These are phyloP conservation scores for Leptinotarsa undecemlineata DNA, from an alignment of 1,140 invertebrate genomes.

Conservation along the genomic window DNA sequence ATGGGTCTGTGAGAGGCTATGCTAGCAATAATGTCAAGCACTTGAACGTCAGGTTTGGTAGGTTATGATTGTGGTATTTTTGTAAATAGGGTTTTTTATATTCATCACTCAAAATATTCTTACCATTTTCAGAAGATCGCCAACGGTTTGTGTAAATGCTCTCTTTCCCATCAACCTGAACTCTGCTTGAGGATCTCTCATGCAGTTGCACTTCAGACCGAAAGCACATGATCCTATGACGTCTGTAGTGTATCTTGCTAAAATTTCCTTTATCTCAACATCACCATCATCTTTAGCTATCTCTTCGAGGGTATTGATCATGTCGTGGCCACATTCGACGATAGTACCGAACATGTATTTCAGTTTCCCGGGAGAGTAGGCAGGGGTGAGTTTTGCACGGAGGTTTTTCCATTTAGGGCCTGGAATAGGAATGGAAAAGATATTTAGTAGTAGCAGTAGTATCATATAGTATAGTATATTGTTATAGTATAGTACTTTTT, in stretches of 20 bases:
- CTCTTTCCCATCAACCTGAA: conserved; percentile 58
- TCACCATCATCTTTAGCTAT: conserved; percentile 26
- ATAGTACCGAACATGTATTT: conserved; percentile 56
- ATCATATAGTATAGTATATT: too few species aligned
- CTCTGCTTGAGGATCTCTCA: conserved; percentile 57
- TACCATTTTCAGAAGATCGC: conserved; percentile 48
- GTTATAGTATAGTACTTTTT: too few species aligned
- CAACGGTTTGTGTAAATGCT: conserved; percentile 50
- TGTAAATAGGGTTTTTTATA: too few species aligned
- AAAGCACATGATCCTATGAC: conserved; percentile 63
- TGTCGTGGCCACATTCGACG: conserved; percentile 43
- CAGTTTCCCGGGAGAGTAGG: conserved; percentile 60
- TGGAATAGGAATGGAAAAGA: conserved; percentile 41
- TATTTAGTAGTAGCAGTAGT: too few species aligned
- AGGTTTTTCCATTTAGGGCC: conserved; percentile 61
- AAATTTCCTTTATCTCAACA: conserved; percentile 40
- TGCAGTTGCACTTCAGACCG: conserved; percentile 61
- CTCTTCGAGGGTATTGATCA: conserved; percentile 43
- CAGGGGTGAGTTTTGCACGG: conserved; percentile 58
- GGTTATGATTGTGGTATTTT: too few species aligned
- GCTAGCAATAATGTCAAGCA: too few species aligned
- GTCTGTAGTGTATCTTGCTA: conserved; percentile 60
- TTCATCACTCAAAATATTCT: neutral
- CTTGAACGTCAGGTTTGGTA: too few species aligned
- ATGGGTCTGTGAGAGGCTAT: too few species aligned